A percentile compares a stretch with the other conserved stretches of the same genome.
Conservation (phyloP, 2,113 vertebrate species). For the Pandion haliaetus region DNA sequence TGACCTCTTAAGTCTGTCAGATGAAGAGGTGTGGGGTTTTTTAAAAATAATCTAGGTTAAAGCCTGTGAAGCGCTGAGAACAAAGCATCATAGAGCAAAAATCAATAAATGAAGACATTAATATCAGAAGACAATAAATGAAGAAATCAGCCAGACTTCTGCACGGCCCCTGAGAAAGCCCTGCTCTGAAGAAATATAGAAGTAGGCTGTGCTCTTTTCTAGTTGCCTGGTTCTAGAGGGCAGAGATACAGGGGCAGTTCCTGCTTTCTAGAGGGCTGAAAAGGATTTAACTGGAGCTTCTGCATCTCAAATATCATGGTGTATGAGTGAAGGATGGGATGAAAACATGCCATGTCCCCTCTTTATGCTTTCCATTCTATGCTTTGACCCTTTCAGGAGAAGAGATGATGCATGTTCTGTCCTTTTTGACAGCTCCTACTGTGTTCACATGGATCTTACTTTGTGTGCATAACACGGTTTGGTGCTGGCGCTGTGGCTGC, state of each 20-base stretch:
- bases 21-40: neutral
- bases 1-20: neutral
- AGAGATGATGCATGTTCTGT: neutral
- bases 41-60: neutral
- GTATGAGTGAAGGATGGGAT: neutral
- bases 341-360: neutral
- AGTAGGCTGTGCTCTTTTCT: neutral
- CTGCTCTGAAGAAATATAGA: neutral
- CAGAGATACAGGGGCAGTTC: neutral
- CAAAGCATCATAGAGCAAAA: neutral
- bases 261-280: neutral
- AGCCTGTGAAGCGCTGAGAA: neutral
- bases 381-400: neutral
- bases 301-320: neutral
- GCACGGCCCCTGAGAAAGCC: neutral
- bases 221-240: neutral
- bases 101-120: neutral
- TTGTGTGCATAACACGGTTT: constrained; percentile 36
- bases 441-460: constrained; percentile 14
- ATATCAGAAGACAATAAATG: neutral
- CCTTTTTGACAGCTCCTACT: neutral
- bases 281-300: neutral
- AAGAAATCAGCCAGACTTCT: neutral
- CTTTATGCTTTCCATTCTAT: neutral
- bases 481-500: constrained; percentile 81